phyloP scores from a whole-genome alignment of 2,113 vertebrate species.

The Xenopus laevis region DNA sequence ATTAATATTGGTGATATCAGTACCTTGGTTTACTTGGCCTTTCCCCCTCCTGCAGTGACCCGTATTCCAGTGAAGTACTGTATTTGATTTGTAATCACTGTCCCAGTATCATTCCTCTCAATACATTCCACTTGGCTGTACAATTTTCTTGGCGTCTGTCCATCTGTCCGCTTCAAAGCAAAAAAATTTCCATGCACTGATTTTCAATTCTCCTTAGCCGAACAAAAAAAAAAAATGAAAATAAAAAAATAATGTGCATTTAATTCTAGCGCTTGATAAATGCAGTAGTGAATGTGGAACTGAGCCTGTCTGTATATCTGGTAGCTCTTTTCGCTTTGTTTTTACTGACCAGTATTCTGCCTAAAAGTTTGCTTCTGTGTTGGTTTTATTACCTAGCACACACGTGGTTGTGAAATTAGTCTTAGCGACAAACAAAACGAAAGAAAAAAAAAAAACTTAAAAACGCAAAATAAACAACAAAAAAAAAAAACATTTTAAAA shows the following conservation, averaged over 20 bases:
- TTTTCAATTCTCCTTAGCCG: slow-evolving; percentile 80
- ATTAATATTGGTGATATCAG: no score
- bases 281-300: slow-evolving; percentile 97
- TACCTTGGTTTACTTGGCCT: no score
- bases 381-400: slow-evolving; percentile 94
- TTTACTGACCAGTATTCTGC: slow-evolving; percentile 99
- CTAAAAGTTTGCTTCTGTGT: slow-evolving; percentile 96
- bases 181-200: slow-evolving; percentile 87
- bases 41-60: not conserved
- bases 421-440: slow-evolving; percentile 77
- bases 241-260: slow-evolving; percentile 65
- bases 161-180: slow-evolving; percentile 75
- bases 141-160: slow-evolving; percentile 72
- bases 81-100: slow-evolving; percentile 55
- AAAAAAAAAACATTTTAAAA: slow-evolving; percentile 63
- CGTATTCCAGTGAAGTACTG: slow-evolving; percentile 36
- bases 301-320: slow-evolving; percentile 98
- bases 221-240: slow-evolving; percentile 66
- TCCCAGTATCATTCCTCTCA: slow-evolving; percentile 69
- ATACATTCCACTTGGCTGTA: slow-evolving; percentile 85
- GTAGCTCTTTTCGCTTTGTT: slow-evolving; percentile 93
- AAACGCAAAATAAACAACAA: no score
- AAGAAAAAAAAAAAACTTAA: slow-evolving; percentile 58
- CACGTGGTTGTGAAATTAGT: slow-evolving; percentile 98
- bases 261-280: slow-evolving; percentile 88